Percentiles rank a stretch among this genome's conserved stretches.
These are phyloP conservation scores for Plumapathes pennacea DNA, from an alignment of 92 coral and sea anemone genomes.

Conservation along the genomic window DNA sequence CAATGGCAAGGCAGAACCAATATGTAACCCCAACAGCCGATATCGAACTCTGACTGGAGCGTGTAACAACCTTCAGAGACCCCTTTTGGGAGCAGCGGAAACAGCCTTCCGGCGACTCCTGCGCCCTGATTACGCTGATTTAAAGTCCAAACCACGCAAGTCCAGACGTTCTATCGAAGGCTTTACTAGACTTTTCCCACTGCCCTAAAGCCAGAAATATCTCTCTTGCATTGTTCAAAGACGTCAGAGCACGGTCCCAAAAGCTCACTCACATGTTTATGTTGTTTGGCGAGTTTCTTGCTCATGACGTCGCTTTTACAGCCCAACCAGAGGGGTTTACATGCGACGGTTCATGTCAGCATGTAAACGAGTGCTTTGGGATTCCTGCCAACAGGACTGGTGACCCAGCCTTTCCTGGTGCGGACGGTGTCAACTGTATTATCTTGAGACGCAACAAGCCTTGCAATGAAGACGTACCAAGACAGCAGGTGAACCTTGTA, in stretches of 20 bases:
- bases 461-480: no score
- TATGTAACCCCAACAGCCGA: slow-evolving; percentile 2
- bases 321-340: no score
- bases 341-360: no score
- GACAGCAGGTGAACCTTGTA: no score
- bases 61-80: slow-evolving; percentile 34
- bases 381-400: no score
- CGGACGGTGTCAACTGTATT: no score
- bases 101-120: slow-evolving; percentile 31
- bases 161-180: slow-evolving; percentile 7
- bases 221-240: slow-evolving; percentile 1
- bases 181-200: no score
- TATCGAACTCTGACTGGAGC: slow-evolving; percentile 45
- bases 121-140: slow-evolving; percentile 31
- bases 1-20: no score
- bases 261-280: slow-evolving; percentile 50
- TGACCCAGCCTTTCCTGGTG: no score
- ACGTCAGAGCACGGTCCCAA: not conserved
- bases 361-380: no score
- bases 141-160: slow-evolving; percentile 20
- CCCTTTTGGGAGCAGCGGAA: slow-evolving; percentile 54
- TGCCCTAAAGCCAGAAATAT: slow-evolving; percentile 2
- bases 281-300: slow-evolving; percentile 57
- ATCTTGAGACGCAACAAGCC: no score
- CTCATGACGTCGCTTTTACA: slow-evolving; percentile 40